Conservation (phyloP, 1,140 invertebrate species). For the Cephus cinctus region DNA sequence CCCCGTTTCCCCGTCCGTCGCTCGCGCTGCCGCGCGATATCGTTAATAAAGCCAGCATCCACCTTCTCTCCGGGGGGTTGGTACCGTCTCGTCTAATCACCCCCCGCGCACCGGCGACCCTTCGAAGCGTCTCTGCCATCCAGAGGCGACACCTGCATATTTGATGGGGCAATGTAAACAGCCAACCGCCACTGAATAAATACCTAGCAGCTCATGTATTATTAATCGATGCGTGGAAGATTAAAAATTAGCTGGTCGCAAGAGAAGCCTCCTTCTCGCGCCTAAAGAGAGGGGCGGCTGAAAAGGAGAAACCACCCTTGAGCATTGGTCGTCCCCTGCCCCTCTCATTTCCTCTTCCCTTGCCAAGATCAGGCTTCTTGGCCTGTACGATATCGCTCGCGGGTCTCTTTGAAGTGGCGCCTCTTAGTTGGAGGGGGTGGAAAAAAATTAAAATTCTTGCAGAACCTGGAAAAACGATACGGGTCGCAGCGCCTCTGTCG, state of each 20-base stretch:
- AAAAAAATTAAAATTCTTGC: slow-evolving; percentile 35
- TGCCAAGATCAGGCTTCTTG: too few relatives aligned
- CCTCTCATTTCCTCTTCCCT: too few relatives aligned
- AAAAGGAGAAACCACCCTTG: too few relatives aligned
- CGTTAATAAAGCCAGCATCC: slow-evolving; percentile 53
- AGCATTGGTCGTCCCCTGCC: too few relatives aligned
- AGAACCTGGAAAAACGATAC: slow-evolving; percentile 14
- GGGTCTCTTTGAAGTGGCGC: too few relatives aligned
- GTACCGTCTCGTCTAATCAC: slow-evolving; percentile 53
- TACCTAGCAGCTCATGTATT: slow-evolving; percentile 43
- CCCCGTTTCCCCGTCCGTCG: slow-evolving; percentile 38
- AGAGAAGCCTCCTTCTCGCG: too few relatives aligned
- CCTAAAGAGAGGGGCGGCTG: too few relatives aligned
- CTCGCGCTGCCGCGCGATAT: slow-evolving; percentile 43
- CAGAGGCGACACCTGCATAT: slow-evolving; percentile 52
- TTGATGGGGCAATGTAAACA: slow-evolving; percentile 49
- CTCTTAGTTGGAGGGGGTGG: too few relatives aligned
- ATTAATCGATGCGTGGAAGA: slow-evolving; percentile 35
- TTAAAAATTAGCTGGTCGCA: slow-evolving; percentile 18
- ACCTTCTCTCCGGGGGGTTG: too few relatives aligned
- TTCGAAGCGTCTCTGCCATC: slow-evolving; percentile 13
- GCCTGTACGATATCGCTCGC: too few relatives aligned
- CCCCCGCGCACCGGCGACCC: slow-evolving; percentile 30
- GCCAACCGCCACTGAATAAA: slow-evolving; percentile 44
- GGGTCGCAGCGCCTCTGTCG: slow-evolving; percentile 12